phyloP scores from a whole-genome alignment of 2,888 invertebrate genomes.

The Romanomermis culicivorax region DNA sequence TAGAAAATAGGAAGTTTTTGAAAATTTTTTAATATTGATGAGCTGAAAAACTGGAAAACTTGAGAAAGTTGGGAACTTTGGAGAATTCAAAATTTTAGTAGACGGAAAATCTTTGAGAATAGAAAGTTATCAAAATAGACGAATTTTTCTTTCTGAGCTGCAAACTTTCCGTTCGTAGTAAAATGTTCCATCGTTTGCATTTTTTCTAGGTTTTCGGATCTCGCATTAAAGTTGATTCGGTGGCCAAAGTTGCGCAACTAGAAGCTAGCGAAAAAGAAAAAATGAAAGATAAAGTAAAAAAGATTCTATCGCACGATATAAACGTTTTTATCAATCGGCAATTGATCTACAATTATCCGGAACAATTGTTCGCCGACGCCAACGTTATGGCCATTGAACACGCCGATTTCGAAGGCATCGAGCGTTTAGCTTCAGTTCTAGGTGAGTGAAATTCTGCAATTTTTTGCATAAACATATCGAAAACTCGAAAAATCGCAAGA shows the following conservation, averaged over 20 bases:
- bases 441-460: conserved; percentile 36
- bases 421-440: conserved; percentile 81
- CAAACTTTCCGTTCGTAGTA: too few species aligned
- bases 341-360: conserved; percentile 97
- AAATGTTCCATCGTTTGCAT: too few species aligned
- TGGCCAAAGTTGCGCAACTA: conserved; percentile 70
- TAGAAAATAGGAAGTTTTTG: too few species aligned
- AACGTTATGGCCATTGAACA: conserved; percentile 98
- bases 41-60: too few species aligned
- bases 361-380: conserved; percentile 93
- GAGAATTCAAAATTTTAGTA: too few species aligned
- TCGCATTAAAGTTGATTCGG: conserved; percentile 43
- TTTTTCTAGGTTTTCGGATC: conserved; percentile 74
- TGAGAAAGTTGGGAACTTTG: too few species aligned
- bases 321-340: conserved; percentile 98
- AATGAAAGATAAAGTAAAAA: conserved; percentile 96
- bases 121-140: too few species aligned
- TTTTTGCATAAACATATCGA: neutral
- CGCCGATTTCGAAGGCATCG: conserved; percentile 97
- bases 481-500: neutral
- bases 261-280: conserved; percentile 96
- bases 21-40: too few species aligned
- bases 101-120: too few species aligned
- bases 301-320: conserved; percentile 75
- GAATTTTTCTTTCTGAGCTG: too few species aligned